phyloP scores from a whole-genome alignment of 2,113 vertebrate genomes.

The Rhabdornis inornatus region DNA sequence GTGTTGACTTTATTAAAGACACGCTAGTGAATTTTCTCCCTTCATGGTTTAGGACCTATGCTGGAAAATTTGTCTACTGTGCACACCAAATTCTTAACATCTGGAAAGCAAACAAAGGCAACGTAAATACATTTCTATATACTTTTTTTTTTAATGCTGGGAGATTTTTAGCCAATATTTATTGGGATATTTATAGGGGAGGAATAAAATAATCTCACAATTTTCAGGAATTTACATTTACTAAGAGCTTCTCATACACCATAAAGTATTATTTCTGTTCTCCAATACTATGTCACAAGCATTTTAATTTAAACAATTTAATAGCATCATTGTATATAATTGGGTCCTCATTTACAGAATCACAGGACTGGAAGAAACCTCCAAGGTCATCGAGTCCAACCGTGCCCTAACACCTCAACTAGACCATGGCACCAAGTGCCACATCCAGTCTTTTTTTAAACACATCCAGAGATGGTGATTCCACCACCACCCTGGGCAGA shows the following conservation, averaged over 20 bases:
- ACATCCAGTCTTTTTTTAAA: not conserved
- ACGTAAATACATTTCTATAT: not conserved
- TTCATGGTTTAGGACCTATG: not conserved
- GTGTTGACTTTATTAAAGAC: not conserved
- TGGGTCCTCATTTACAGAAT: not conserved
- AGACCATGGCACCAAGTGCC: accelerated
- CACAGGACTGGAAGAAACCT: not conserved
- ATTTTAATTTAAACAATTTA: not conserved
- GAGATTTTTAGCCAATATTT: not conserved
- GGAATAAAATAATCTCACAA: not conserved
- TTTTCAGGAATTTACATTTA: not conserved
- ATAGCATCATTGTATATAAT: not conserved
- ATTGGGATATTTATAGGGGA: not conserved
- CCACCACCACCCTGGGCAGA: accelerated
- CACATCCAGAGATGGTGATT: not conserved
- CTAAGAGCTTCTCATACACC: not conserved
- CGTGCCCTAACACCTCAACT: not conserved
- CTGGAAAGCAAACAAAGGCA: not conserved
- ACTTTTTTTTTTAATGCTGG: not conserved
- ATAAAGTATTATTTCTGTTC: not conserved
- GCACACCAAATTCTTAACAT: not conserved
- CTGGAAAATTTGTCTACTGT: not conserved
- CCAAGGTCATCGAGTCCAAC: not conserved
- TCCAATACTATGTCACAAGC: not conserved
- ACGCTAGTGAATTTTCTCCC: not conserved